Evolutionary conservation across 92 coral and sea anemone genomes (phyloP).

Genomic region (Epizoanthus illoricatus): DNA sequence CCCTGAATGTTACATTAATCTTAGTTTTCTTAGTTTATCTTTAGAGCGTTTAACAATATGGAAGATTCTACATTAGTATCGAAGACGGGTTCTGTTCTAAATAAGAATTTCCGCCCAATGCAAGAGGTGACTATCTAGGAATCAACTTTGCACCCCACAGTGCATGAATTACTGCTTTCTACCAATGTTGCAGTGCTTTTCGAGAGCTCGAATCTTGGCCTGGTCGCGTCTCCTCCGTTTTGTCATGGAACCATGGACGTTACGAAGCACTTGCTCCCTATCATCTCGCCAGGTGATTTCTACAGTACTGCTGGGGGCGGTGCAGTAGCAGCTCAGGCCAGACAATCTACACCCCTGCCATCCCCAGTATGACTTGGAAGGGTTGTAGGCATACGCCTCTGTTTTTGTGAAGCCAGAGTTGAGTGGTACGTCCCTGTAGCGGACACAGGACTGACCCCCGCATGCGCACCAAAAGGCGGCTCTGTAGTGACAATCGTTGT

Average conservation of each 20-base stretch:
- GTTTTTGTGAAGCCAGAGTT: background rate
- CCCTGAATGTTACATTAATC: too few relatives aligned
- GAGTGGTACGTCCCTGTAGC: conserved; percentile 12
- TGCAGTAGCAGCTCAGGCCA: background rate
- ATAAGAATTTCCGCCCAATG: too few relatives aligned
- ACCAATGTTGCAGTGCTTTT: too few relatives aligned
- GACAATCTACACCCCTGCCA: conserved; percentile 21
- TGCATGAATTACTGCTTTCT: too few relatives aligned
- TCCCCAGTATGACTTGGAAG: background rate
- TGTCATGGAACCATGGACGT: background rate
- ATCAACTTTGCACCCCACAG: too few relatives aligned
- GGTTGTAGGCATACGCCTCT: conserved; percentile 17
- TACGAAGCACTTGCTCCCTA: background rate
- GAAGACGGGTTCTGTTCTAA: too few relatives aligned
- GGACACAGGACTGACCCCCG: conserved; percentile 25
- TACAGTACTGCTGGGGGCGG: background rate
- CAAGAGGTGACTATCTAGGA: too few relatives aligned
- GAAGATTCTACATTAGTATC: too few relatives aligned
- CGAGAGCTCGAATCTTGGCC: too few relatives aligned
- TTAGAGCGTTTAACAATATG: too few relatives aligned
- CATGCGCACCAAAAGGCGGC: conserved; percentile 28
- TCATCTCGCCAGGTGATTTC: conserved; percentile 22
- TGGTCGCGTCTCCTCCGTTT: too few relatives aligned
- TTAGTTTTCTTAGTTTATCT: too few relatives aligned
- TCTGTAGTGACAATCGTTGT: conserved; percentile 39